Base-by-base conservation (phyloP, 2,888 invertebrate species). In the Clostera curtula region DNA sequence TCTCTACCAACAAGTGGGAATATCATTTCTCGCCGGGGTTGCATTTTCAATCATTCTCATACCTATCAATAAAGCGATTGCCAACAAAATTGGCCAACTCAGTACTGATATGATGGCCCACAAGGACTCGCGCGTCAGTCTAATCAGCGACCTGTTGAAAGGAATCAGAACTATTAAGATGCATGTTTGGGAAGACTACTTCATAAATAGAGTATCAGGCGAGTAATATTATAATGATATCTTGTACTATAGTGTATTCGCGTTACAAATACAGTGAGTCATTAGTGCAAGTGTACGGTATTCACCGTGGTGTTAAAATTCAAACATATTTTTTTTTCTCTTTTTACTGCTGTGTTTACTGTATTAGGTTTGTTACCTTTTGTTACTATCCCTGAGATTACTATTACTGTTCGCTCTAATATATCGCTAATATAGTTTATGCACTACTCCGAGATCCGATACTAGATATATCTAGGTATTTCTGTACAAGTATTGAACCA, bases 121-220 rank as follows among this genome's bases (percentile, higher is more conserved):
- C 46, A 99, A 99, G 75, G 98, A 99, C 74, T 84, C 87, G 11
- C 87, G 98, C 45, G 93, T 99, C 9, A 92, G 92, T 61, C 76
- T 95, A 17, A 92, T 96, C 60, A 90, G 92, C 24, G 98, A 98
- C 77, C 85, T 95, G 36, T 82, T 98, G 32, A 87, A 87, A 43
- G 97, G 97, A 9, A 96, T 98, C 29, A 89, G 92, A 44, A 91
- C 93, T 5, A 90, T 99, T 14, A 98, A 98, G 73, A 85, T 95
- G 32, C 93, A 96, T 63, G 92, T 95, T 8, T 98, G 97, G 97
- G 98, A 98, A 72, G 89, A 91, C 33, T 90, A 92, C 64, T 97
- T 98, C 58, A 87, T 90, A 22, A 68, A 85, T 15, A 87, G 86
- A 64, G 89, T 94, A 25, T 76, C 86, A 48, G 88, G 92, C 91